Conservation (phyloP, 1,140 invertebrate genomes). For the Rhagoletis zephyria region DNA sequence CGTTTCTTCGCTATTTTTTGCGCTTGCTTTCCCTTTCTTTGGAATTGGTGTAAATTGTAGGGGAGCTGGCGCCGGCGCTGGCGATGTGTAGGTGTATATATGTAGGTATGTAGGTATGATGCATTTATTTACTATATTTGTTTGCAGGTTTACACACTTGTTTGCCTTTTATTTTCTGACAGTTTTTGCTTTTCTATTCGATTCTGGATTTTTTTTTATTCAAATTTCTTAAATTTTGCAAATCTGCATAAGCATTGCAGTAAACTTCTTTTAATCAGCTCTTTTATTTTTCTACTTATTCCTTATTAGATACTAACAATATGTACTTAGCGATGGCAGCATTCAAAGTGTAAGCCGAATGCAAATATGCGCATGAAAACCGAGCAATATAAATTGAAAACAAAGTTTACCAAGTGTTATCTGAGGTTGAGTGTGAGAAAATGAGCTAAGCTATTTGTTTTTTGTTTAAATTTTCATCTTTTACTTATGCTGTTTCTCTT, state of each 20-base stretch:
- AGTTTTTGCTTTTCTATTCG: background rate
- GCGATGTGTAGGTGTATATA: background rate
- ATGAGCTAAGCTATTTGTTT: too few relatives aligned
- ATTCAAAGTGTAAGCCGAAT: background rate
- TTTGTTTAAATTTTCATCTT: too few relatives aligned
- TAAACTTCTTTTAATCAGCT: too few relatives aligned
- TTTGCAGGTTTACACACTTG: background rate
- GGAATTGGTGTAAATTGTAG: background rate
- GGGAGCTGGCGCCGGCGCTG: background rate
- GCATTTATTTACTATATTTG: background rate
- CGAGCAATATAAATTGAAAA: background rate
- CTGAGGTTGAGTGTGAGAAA: too few relatives aligned
- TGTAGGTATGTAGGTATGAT: background rate
- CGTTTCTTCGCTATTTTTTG: background rate
- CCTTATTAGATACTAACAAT: constrained; percentile 5
- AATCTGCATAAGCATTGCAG: constrained; percentile 39
- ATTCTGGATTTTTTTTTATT: background rate
- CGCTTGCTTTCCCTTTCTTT: background rate
- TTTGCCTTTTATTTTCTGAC: background rate
- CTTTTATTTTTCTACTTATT: background rate
- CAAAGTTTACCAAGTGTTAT: background rate
- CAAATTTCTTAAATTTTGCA: background rate
- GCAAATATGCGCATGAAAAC: background rate
- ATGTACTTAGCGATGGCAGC: constrained; percentile 5
- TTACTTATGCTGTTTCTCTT: background rate